phyloP scores from a whole-genome alignment of 2,888 invertebrate genomes.

The Philereme transversata region DNA sequence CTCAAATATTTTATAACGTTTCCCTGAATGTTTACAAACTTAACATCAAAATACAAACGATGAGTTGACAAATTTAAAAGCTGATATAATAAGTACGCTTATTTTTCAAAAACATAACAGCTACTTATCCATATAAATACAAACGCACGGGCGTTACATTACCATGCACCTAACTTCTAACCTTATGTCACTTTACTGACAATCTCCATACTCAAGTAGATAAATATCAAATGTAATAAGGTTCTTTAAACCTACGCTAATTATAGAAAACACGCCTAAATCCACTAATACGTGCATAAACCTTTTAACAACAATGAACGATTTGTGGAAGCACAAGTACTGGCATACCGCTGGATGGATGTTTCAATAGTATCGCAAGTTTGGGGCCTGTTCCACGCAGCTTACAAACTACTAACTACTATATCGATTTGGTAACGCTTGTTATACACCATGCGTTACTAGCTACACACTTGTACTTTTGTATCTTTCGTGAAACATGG shows the following conservation, averaged over 20 bases:
- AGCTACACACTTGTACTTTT: neutral
- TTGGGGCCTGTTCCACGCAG: neutral
- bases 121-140: slow-evolving; percentile 4
- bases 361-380: slow-evolving; percentile 6
- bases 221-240: slow-evolving; percentile 33
- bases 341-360: slow-evolving; percentile 33
- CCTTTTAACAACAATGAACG: slow-evolving; percentile 53
- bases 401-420: neutral
- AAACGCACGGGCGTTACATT: slow-evolving; percentile 10
- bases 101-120: neutral
- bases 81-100: no score
- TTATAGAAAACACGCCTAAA: slow-evolving; percentile 41
- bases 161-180: slow-evolving; percentile 9
- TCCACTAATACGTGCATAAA: slow-evolving; percentile 49
- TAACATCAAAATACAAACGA: no score
- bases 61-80: no score
- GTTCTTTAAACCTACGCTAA: slow-evolving; percentile 34
- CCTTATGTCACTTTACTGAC: slow-evolving; percentile 19
- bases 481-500: neutral
- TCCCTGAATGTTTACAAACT: no score
- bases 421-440: no score
- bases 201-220: slow-evolving; percentile 13
- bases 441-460: no score
- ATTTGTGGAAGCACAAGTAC: slow-evolving; percentile 68
- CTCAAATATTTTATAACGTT: no score